phyloP scores from a whole-genome alignment of 2,797 vertebrate species.

The Sphenodon punctatus region DNA sequence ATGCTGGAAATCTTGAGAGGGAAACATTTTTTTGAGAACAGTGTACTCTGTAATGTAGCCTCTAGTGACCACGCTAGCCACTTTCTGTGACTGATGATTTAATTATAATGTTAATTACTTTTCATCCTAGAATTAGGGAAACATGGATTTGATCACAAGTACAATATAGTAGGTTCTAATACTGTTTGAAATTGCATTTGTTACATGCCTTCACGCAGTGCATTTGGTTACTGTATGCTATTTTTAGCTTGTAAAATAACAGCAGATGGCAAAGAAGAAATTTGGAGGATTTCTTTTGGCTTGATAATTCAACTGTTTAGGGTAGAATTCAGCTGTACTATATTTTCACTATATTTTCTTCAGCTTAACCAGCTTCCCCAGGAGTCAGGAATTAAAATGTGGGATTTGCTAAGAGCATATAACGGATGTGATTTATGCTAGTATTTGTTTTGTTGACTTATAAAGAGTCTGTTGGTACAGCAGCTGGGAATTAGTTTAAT shows the following conservation, averaged over 20 bases:
- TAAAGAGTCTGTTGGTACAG: neutral
- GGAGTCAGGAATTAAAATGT: neutral
- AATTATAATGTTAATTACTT: slow-evolving; percentile 1
- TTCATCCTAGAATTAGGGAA: slow-evolving; percentile 14
- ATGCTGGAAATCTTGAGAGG: neutral
- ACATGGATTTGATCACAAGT: slow-evolving; percentile 8
- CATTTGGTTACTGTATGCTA: neutral
- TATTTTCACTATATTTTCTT: neutral
- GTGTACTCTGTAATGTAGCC: neutral
- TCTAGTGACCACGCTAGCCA: neutral
- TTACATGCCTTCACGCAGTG: neutral
- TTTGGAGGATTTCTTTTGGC: neutral
- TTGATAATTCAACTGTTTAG: neutral
- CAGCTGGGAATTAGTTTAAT: neutral
- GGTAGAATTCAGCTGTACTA: neutral
- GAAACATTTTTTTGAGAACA: neutral
- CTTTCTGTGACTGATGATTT: slow-evolving; percentile 9
- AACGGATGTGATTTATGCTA: neutral
- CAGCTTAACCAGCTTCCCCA: neutral
- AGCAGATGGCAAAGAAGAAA: neutral
- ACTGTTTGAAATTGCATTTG: neutral
- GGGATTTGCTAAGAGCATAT: neutral
- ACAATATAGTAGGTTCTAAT: neutral
- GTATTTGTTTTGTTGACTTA: neutral
- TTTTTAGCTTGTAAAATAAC: neutral